Percentiles rank a stretch among this genome's conserved stretches.
These are phyloP conservation scores for Arothron firmamentum DNA, from an alignment of 2,113 vertebrate species.

Conservation along the genomic window DNA sequence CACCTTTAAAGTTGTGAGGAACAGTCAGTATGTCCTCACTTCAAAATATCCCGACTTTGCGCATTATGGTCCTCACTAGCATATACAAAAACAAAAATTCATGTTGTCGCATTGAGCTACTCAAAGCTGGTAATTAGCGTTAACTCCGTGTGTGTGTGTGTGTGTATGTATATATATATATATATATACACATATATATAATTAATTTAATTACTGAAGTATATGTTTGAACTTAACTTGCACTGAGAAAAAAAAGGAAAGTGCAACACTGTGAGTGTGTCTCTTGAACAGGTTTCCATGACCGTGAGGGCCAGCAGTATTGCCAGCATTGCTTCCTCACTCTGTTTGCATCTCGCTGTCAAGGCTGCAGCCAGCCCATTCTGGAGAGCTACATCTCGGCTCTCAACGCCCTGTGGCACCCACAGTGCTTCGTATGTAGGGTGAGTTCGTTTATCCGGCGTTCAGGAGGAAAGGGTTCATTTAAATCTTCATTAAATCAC, in stretches of 20 bases:
- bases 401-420: constrained; percentile 87
- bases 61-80: no score
- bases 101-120: constrained; percentile 3
- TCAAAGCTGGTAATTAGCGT: constrained; percentile 19
- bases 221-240: background rate
- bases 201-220: no score
- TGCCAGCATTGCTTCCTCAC: constrained; percentile 88
- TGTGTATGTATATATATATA: no score
- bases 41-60: no score
- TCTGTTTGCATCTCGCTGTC: constrained; percentile 84
- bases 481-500: background rate
- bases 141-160: background rate
- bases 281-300: constrained; percentile 81
- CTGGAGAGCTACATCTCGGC: constrained; percentile 93
- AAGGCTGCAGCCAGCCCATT: constrained; percentile 86
- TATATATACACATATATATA: no score
- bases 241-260: constrained; percentile 3
- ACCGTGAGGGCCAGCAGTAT: constrained; percentile 87
- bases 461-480: no score
- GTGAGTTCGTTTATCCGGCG: constrained; percentile 56
- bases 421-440: constrained; percentile 83
- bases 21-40: no score
- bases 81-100: no score
- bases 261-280: constrained; percentile 2
- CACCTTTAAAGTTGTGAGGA: no score